Evolutionary conservation across 1,140 invertebrate genomes (phyloP).

Genomic region (Tetragnatha versicolor): DNA sequence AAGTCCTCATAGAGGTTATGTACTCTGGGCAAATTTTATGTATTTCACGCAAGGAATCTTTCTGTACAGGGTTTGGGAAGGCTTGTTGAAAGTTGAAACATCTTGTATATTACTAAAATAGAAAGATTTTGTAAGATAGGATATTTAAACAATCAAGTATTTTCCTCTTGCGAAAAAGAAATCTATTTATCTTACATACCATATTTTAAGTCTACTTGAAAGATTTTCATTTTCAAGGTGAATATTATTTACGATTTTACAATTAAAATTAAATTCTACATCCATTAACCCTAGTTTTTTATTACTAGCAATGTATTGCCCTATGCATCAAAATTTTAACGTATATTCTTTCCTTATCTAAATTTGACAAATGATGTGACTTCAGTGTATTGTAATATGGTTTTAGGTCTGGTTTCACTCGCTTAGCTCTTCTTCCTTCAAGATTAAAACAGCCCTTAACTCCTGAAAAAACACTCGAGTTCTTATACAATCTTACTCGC

Average conservation of each 20-base stretch:
- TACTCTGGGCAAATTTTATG: no score
- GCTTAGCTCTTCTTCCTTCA: neutral
- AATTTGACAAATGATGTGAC: neutral
- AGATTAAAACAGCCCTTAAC: neutral
- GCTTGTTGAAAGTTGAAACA: no score
- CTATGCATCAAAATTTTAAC: no score
- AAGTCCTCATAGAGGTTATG: no score
- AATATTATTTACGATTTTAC: neutral
- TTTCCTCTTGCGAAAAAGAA: no score
- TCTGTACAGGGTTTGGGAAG: no score
- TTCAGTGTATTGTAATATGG: neutral
- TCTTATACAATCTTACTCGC: conserved; percentile 11
- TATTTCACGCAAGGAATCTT: no score
- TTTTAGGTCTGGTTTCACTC: conserved; percentile 19
- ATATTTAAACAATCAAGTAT: no score
- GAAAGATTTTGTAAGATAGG: no score
- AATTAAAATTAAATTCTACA: neutral
- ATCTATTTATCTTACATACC: no score
- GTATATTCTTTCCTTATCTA: no score
- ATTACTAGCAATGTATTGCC: neutral
- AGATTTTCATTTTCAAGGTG: neutral
- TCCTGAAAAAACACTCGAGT: conserved; percentile 1
- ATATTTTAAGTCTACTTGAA: neutral
- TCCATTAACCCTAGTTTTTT: neutral
- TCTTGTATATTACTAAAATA: no score